Base-by-base conservation (phyloP, 1,140 invertebrate genomes). In the Tenebrio molitor region DNA sequence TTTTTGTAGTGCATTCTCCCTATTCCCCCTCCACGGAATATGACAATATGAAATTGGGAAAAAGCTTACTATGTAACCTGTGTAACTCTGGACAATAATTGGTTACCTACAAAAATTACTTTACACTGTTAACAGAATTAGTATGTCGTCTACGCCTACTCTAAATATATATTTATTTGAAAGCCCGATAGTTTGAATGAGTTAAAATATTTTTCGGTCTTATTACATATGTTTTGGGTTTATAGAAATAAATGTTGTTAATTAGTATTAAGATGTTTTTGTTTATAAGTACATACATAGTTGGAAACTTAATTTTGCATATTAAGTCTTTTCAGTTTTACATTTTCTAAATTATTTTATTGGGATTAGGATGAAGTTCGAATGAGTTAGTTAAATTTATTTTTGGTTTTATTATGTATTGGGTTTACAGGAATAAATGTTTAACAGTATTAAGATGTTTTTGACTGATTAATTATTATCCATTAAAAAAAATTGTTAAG, bases 181-280 rank as follows among this genome's bases (percentile, higher is more conserved):
- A n/a, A n/a, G n/a, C n/a, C n/a, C n/a, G n/a, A n/a, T n/a, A 16
- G 46, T 50, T 50, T 50, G 15, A 50, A 50, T 50, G 17, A 50
- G 46, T 50, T 50, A 50, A 19, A 19, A 15, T 50, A 15, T 50
- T 50, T 50, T 50, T 29, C n/a, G 16, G 46, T 50, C 46, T 50
- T 41, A 29, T 41, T 41, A 41, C 36, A 14, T 41, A 41, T 41
- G 36, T 41, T 41, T 41, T 50, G 16, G 8, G 8, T 44, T 50
- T 50, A 50, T 50, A 50, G 17, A 50, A 14, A 8, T 50, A 41
- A 41, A 50, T 50, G 46, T 50, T 50, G 17, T 50, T 50, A 50
- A 50, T 50, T 50, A 50, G 46, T 50, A 50, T 50, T 50, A 50
- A 50, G 46, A 50, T 50, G 15, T 50, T 50, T 50, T 50, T 50